Evolutionary conservation across 1,140 invertebrate genomes (phyloP), one percentile per base, ranked within the genome.

Genomic region (Tigriopus japonicus): DNA sequence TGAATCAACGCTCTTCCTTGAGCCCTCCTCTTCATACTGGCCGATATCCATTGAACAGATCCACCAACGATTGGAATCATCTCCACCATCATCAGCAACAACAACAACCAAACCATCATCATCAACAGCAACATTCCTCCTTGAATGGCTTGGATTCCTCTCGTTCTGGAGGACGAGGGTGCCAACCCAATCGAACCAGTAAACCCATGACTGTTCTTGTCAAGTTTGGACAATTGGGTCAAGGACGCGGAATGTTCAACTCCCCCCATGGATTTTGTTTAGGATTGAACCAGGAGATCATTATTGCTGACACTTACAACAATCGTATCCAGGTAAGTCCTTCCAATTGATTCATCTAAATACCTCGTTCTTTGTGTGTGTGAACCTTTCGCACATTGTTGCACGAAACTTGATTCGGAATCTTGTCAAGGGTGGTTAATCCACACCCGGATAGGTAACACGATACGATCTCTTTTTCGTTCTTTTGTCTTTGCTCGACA

Each of bases 261-360:
- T 94, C 91, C 13, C 92, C 92, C 0, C 91, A 95, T 74, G 92
- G 92, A 53, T 97, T 96, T 74, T 96, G 92, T 71, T 75, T 97
- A 42, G 91, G 91, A 23, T 76, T 83, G 49, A 87, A 94, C 68
- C 89, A 96, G 74, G 90, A 94, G 68, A 87, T 95, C 66, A 69
- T 78, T 28, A 87, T 91, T 17, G 91, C 91, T 17, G 92, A 96
- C 71, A 96, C 92, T 0, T 92, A 94, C 70, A 95, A 95, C 72
- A 90, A 95, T 74, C 80, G 90, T 58, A 90, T 95, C 68, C 86
- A 89, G 63, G 60, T 64, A 64, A 63, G 17, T 7, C n/a, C 1
- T 10, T 43, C n/a, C n/a, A n/a, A 43, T 43, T 43, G 42, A 43
- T 12, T 43, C n/a, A 43, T 12, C n/a, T 10, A 43, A 43, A 12